Evolutionary conservation across 2,797 vertebrate genomes (phyloP).

Genomic region (Phrynocephalus guinanensis): DNA sequence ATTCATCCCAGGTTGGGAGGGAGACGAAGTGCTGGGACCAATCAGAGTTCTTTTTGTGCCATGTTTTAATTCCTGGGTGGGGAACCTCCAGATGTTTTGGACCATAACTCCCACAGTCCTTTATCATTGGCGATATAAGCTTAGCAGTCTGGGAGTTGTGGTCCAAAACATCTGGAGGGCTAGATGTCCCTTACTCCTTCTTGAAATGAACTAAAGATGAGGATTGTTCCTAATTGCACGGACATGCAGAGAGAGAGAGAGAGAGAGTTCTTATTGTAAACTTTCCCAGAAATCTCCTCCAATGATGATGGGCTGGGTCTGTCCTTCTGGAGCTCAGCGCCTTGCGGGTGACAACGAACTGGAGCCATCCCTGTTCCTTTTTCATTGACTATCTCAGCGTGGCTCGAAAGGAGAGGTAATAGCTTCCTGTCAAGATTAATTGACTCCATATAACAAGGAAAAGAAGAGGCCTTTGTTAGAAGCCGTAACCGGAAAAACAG

Average conservation of each 20-base stretch:
- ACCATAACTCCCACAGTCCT: no score
- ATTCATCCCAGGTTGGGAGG: not conserved
- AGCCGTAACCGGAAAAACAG: not conserved
- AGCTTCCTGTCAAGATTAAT: conserved; percentile 21
- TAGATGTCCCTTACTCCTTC: no score
- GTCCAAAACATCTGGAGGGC: no score
- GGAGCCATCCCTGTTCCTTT: not conserved
- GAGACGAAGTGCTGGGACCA: not conserved
- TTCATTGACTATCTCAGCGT: not conserved
- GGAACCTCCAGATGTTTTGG: no score
- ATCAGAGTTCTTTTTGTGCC: not conserved
- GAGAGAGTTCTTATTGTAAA: no score
- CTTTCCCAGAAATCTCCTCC: not conserved
- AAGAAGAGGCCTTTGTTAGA: not conserved
- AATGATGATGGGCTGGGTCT: not conserved
- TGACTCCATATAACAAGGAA: not conserved
- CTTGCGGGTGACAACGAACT: no score
- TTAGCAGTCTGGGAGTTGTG: no score
- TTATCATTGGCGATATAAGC: no score
- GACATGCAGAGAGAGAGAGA: no score
- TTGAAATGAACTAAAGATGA: no score
- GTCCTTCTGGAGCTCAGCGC: not conserved
- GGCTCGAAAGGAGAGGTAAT: not conserved
- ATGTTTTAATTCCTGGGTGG: no score
- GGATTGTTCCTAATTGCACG: not conserved